These are phyloP conservation scores for Pteria penguin DNA, from an alignment of 2,888 invertebrate species.

Conservation along the genomic window DNA sequence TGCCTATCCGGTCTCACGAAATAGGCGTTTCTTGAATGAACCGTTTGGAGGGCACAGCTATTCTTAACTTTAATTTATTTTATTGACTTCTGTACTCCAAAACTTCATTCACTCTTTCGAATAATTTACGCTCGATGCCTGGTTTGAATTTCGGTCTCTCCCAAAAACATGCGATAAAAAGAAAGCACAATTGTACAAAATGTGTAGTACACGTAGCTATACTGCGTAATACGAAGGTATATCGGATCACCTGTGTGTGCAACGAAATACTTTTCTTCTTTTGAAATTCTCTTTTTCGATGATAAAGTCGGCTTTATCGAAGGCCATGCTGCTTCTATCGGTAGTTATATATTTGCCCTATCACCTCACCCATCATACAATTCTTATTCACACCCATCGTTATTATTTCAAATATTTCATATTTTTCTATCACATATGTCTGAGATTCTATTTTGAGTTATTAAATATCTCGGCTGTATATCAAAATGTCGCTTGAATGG, in stretches of 20 bases:
- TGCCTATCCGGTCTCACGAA: too few relatives aligned
- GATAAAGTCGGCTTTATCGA: background rate
- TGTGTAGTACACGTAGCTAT: too few relatives aligned
- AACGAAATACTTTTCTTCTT: background rate
- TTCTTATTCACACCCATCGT: background rate
- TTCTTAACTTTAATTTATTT: too few relatives aligned
- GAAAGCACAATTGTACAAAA: too few relatives aligned
- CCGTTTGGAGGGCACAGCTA: too few relatives aligned
- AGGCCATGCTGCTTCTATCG: background rate
- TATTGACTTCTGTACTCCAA: too few relatives aligned
- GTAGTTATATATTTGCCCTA: background rate
- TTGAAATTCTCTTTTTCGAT: background rate
- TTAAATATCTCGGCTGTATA: background rate
- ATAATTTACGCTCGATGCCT: too few relatives aligned
- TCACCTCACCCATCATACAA: background rate
- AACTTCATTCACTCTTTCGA: too few relatives aligned
- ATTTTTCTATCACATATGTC: background rate
- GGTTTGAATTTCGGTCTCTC: too few relatives aligned
- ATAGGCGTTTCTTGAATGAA: too few relatives aligned
- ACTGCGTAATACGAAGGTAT: too few relatives aligned
- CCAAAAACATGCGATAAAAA: too few relatives aligned
- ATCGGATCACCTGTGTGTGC: background rate
- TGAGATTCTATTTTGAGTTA: background rate
- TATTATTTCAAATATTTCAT: constrained; percentile 14
- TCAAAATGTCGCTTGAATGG: background rate